phyloP scores from a whole-genome alignment of 1,140 invertebrate genomes.

The Cyclargus thomasi region DNA sequence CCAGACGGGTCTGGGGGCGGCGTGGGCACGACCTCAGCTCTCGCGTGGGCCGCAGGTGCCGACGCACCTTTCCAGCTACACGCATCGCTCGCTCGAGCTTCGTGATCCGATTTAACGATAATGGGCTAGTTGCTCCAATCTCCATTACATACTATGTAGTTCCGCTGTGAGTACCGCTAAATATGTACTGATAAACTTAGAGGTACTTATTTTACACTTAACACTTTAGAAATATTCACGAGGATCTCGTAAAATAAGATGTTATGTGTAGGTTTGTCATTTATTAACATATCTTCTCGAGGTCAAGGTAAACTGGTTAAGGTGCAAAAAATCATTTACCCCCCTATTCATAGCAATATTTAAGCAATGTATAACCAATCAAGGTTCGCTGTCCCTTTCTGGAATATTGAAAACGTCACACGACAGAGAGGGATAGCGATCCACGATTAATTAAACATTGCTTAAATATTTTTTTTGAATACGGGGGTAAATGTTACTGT shows the following conservation, averaged over 20 bases:
- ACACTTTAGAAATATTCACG: not conserved
- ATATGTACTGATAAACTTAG: not conserved
- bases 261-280: no score
- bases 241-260: not conserved
- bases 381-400: no score
- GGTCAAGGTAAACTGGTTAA: no score
- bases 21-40: constrained; percentile 37
- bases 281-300: no score
- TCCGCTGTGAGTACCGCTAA: not conserved
- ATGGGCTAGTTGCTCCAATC: constrained; percentile 10
- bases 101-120: constrained; percentile 26
- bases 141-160: not conserved
- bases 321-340: no score
- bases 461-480: no score
- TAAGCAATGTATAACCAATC: no score
- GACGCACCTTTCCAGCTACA: constrained; percentile 59
- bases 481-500: no score
- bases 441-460: no score
- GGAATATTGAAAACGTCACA: no score
- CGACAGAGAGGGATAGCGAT: no score
- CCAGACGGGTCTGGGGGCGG: constrained; percentile 33
- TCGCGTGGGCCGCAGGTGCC: constrained; percentile 62
- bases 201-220: not conserved
- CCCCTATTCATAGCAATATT: no score
- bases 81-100: constrained; percentile 28